Conservation (phyloP, 2,888 invertebrate genomes). For the Glaucopsyche alexis region DNA sequence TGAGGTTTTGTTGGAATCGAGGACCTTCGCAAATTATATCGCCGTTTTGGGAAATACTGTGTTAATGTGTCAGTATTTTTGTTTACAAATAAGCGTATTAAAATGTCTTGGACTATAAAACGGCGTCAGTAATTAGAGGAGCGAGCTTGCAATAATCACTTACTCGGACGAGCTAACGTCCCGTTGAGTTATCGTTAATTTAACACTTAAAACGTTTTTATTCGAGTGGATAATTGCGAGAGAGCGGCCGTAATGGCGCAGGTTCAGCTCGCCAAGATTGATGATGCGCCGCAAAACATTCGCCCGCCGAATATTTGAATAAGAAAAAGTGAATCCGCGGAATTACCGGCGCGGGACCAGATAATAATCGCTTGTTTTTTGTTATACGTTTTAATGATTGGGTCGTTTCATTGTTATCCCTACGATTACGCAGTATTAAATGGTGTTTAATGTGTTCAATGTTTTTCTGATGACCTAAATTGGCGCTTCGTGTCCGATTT, state of each 20-base stretch:
- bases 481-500: background rate
- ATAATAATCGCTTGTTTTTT: conserved; percentile 56
- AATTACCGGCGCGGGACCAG: conserved; percentile 51
- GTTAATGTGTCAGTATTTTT: background rate
- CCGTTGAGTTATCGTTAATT: conserved; percentile 75
- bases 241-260: conserved; percentile 69
- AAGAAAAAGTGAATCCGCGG: conserved; percentile 64
- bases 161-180: conserved; percentile 66
- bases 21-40: conserved; percentile 1
- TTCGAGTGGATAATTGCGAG: conserved; percentile 76
- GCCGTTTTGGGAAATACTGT: background rate
- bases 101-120: background rate
- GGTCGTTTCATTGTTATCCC: conserved; percentile 6
- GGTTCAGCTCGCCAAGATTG: conserved; percentile 73
- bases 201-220: conserved; percentile 79
- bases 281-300: conserved; percentile 72
- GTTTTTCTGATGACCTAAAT: background rate
- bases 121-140: conserved; percentile 21
- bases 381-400: conserved; percentile 35
- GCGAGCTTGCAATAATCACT: conserved; percentile 66
- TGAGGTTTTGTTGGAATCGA: conserved; percentile 14
- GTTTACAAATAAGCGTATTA: background rate
- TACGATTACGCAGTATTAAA: background rate
- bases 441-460: background rate
- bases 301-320: conserved; percentile 72